phyloP scores from a whole-genome alignment of 1,140 invertebrate genomes.

The Zaprionus capensis region DNA sequence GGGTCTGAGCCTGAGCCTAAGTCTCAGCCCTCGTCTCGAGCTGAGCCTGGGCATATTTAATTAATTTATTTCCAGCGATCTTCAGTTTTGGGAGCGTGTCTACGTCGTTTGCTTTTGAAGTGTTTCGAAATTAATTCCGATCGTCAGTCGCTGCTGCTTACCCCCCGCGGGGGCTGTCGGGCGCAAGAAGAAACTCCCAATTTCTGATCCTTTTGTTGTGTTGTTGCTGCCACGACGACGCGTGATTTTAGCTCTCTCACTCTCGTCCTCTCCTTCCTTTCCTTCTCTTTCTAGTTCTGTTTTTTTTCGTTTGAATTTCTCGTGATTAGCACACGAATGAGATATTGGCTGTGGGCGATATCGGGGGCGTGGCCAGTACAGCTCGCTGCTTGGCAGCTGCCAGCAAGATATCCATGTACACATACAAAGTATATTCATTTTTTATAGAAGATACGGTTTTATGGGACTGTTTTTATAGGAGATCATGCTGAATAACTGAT shows the following conservation, averaged over 20 bases:
- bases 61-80: constrained; percentile 76
- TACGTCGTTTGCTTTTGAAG: constrained; percentile 65
- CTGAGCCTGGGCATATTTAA: constrained; percentile 70
- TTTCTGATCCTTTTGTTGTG: constrained; percentile 61
- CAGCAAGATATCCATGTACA: constrained; percentile 14
- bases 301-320: constrained; percentile 72
- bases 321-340: constrained; percentile 78
- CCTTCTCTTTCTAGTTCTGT: constrained; percentile 8
- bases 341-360: constrained; percentile 40
- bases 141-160: constrained; percentile 38
- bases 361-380: constrained; percentile 52
- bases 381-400: constrained; percentile 58
- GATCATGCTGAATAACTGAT: neutral
- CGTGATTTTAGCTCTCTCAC: constrained; percentile 62
- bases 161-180: constrained; percentile 68
- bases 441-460: neutral
- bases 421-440: neutral
- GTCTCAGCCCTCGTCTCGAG: neutral
- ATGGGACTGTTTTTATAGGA: neutral
- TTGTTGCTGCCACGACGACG: constrained; percentile 46
- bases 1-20: neutral
- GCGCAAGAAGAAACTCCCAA: constrained; percentile 50
- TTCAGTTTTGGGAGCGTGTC: constrained; percentile 41
- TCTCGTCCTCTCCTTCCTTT: neutral
- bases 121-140: constrained; percentile 82